Evolutionary conservation across 2,888 invertebrate species (phyloP), one percentile per base, ranked within the genome.

Genomic region (Eupithecia subfuscata): DNA sequence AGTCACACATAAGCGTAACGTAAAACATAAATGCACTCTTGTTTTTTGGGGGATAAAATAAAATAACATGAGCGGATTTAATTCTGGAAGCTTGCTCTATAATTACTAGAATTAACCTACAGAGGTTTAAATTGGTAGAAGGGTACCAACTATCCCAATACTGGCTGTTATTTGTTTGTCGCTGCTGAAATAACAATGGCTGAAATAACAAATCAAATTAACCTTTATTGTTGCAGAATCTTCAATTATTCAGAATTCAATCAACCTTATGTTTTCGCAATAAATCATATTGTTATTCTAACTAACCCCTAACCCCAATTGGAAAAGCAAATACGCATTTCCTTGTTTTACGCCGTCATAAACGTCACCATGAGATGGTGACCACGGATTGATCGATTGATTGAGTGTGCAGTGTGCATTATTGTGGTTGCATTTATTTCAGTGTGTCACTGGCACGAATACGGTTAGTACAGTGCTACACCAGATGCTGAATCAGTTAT

Each of bases 341-440:
- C 71, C 65, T 60, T 73, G 63, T 71, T 73, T 75, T 74, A 77
- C 69, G 6, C n/a, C 48, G 52, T 69, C 64, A 64, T 77, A 75
- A 79, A 78, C 71, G 75, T 75, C 69, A 73, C 18, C 70, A 68
- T 69, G 22, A 67, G 12, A 34, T 60, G 60, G 64, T 34, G 60
- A 78, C 79, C 79, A 65, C 73, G 74, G 75, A 68, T 78, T 78
- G 77, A 78, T 76, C 79, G 76, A 74, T 75, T 80, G 80, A 83
- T 77, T 81, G 81, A 79, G 79, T 81, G 81, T 64, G 64, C 30
- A 34, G 34, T 37, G 37, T 77, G 77, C 76, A 79, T 80, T 75
- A n/a, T 75, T 82, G 83, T 78, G 82, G 83, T 81, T 73, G 73
- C 75, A 78, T 75, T 74, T 71, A 75, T 79, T 81, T 80, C 75